These are phyloP conservation scores for Chrysopa pallens DNA, from an alignment of 1,140 invertebrate species.

Conservation along the genomic window DNA sequence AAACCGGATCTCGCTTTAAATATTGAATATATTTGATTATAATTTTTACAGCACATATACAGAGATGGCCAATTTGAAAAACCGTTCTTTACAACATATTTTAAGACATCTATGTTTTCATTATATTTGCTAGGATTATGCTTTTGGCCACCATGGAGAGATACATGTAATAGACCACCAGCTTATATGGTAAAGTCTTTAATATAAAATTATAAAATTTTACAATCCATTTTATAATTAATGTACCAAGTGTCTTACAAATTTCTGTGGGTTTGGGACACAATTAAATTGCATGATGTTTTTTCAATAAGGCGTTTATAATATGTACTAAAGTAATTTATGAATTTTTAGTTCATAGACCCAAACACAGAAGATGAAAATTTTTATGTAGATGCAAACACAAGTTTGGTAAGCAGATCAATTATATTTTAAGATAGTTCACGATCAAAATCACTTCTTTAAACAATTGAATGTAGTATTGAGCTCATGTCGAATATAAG, in stretches of 20 bases:
- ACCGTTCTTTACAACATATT: constrained; percentile 76
- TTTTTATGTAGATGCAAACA: constrained; percentile 37
- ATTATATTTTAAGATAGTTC: background rate
- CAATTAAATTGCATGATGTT: too few species aligned
- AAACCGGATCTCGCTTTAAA: background rate
- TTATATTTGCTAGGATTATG: constrained; percentile 67
- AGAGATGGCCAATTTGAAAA: constrained; percentile 61
- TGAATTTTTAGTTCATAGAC: constrained; percentile 37
- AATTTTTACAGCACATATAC: constrained; percentile 55
- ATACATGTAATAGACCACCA: constrained; percentile 46
- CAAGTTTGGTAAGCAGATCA: constrained; percentile 28
- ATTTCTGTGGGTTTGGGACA: too few species aligned
- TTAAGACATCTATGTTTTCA: constrained; percentile 76
- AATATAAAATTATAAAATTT: background rate
- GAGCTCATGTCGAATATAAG: too few species aligned
- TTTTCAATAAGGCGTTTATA: too few species aligned
- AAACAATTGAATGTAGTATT: too few species aligned
- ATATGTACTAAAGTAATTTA: background rate
- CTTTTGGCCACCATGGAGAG: constrained; percentile 66
- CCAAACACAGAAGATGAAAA: constrained; percentile 47
- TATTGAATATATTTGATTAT: constrained; percentile 1
- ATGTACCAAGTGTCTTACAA: too few species aligned
- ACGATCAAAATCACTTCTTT: too few species aligned
- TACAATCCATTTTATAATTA: constrained; percentile 8
- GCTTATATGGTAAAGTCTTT: constrained; percentile 37